A percentile compares a stretch with the other conserved stretches of the same genome.
These are phyloP conservation scores for Tupiocoris notatus DNA, from an alignment of 2,888 invertebrate genomes.

Conservation along the genomic window DNA sequence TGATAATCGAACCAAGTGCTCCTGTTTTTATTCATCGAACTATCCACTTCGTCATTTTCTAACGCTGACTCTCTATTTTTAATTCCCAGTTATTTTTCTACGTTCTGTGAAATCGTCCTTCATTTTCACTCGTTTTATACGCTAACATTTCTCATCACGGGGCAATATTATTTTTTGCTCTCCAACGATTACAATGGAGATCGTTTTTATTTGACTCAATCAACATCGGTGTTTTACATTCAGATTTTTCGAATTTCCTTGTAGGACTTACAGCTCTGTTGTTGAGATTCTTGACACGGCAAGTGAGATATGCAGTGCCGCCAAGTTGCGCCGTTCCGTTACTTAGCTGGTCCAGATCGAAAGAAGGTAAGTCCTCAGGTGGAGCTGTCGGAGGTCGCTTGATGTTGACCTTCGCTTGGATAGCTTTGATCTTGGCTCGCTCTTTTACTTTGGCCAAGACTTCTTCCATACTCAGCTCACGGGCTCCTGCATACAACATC, in stretches of 20 bases:
- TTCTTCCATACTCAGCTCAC: constrained; percentile 41
- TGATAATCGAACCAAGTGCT: too few species aligned
- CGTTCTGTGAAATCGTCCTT: too few species aligned
- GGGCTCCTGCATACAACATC: constrained; percentile 15
- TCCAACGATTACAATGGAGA: too few species aligned
- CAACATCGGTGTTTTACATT: too few species aligned
- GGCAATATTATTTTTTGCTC: too few species aligned
- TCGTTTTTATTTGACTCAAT: too few species aligned
- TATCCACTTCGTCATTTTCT: too few species aligned
- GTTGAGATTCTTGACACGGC: constrained; percentile 68
- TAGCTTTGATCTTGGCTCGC: constrained; percentile 29
- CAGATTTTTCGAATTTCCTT: neutral
- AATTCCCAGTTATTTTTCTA: too few species aligned
- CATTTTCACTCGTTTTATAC: too few species aligned
- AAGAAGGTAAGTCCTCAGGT: constrained; percentile 50
- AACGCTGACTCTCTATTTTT: too few species aligned
- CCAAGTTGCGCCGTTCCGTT: constrained; percentile 75
- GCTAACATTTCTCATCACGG: too few species aligned
- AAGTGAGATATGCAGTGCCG: constrained; percentile 74
- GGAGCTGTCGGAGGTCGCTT: constrained; percentile 38
- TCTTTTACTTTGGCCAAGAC: constrained; percentile 42
- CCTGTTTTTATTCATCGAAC: too few species aligned
- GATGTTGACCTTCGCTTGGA: constrained; percentile 11
- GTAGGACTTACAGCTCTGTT: constrained; percentile 67
- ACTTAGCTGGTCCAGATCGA: constrained; percentile 70